A percentile compares a stretch with the other conserved stretches of the same genome.
phyloP scores from a whole-genome alignment of 2,888 invertebrate genomes.

The Tenthredo amoena region DNA sequence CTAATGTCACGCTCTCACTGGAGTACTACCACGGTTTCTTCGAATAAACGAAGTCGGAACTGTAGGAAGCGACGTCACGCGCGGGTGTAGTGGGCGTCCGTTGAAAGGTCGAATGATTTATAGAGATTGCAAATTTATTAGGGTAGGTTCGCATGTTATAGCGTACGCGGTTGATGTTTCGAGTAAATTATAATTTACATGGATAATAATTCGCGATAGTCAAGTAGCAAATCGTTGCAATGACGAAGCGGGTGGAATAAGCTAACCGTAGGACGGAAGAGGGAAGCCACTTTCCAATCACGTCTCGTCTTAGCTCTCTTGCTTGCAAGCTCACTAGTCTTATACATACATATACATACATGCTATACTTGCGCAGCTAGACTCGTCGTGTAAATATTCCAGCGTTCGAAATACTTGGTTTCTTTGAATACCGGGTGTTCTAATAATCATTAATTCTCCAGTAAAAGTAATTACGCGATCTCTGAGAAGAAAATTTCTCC shows the following conservation, averaged over 20 bases:
- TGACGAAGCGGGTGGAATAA: conserved; percentile 32
- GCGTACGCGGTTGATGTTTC: conserved; percentile 20
- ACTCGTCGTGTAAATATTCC: not conserved
- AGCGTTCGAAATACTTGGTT: conserved; percentile 28
- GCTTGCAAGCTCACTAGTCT: conserved; percentile 23
- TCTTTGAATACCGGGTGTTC: conserved; percentile 19
- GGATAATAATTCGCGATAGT: conserved; percentile 48
- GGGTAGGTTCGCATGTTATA: conserved; percentile 17
- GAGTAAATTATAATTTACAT: conserved; percentile 47
- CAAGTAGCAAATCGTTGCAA: conserved; percentile 48
- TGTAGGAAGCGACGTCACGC: not conserved
- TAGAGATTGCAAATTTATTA: conserved; percentile 46
- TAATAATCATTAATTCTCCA: not conserved
- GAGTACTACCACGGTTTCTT: not conserved
- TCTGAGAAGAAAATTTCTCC: not conserved
- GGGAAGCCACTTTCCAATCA: conserved; percentile 48
- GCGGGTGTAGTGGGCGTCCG: conserved; percentile 35
- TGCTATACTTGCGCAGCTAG: not conserved
- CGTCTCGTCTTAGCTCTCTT: conserved; percentile 39
- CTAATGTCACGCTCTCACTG: conserved; percentile 33
- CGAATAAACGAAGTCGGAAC: not conserved
- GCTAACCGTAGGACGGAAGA: not conserved
- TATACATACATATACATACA: not conserved
- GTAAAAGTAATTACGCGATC: not conserved
- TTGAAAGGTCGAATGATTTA: conserved; percentile 44